phyloP scores from a whole-genome alignment of 2,113 vertebrate species.

The Zosterops pallidus region DNA sequence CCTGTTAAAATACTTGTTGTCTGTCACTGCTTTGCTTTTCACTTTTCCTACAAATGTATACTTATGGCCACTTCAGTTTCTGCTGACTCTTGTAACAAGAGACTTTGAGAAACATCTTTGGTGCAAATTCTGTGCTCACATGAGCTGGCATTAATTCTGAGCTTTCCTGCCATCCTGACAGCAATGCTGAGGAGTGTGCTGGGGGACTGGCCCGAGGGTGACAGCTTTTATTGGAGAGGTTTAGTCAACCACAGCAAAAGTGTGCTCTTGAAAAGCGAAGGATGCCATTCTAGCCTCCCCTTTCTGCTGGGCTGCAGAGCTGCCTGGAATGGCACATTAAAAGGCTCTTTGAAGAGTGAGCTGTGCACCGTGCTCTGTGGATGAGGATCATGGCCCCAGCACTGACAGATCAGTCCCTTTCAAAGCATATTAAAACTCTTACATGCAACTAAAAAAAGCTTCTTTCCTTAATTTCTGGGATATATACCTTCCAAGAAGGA shows the following conservation, averaged over 20 bases:
- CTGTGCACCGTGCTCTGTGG: fast-evolving
- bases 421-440: background rate
- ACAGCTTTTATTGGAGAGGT: background rate
- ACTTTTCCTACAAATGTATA: background rate
- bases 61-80: background rate
- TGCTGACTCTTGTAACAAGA: background rate
- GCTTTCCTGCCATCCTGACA: background rate
- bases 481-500: background rate
- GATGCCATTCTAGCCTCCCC: background rate
- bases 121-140: background rate
- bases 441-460: background rate
- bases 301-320: background rate
- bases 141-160: background rate
- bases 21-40: background rate
- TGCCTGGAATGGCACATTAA: background rate
- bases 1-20: background rate
- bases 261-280: background rate
- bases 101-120: background rate
- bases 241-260: background rate
- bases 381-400: background rate
- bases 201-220: background rate
- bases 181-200: background rate
- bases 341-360: background rate
- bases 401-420: background rate
- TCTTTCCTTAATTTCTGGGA: background rate